Conservation (phyloP, 2,797 vertebrate species). For the Gobio occitaniae region DNA sequence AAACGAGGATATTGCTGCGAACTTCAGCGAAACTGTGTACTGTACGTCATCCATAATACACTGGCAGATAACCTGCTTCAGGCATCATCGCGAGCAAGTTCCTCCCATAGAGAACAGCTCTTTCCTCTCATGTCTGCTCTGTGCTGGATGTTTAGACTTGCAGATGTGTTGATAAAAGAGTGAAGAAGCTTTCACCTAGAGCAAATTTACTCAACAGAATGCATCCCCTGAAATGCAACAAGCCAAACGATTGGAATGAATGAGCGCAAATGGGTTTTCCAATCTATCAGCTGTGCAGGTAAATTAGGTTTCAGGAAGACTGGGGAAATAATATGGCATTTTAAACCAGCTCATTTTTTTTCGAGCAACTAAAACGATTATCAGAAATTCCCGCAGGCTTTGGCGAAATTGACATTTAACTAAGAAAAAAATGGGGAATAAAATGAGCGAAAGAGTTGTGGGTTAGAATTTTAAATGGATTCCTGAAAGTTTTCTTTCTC, state of each 20-base stretch:
- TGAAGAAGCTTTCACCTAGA: constrained; percentile 56
- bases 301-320: constrained; percentile 59
- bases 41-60: background rate
- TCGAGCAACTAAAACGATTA: constrained; percentile 56
- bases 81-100: constrained; percentile 8
- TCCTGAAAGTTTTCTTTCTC: constrained; percentile 1
- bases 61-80: background rate
- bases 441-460: constrained; percentile 25
- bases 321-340: constrained; percentile 60
- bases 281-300: constrained; percentile 59
- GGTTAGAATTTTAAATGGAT: constrained; percentile 48
- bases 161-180: constrained; percentile 25
- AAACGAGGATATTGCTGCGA: constrained; percentile 1
- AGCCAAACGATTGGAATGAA: constrained; percentile 57
- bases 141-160: constrained; percentile 35
- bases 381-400: constrained; percentile 52
- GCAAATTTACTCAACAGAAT: constrained; percentile 62
- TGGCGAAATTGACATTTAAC: constrained; percentile 59
- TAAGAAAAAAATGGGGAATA: constrained; percentile 52
- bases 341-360: constrained; percentile 57
- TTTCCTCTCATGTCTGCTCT: constrained; percentile 29
- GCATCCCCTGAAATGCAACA: constrained; percentile 47
- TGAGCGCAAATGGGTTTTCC: constrained; percentile 64
- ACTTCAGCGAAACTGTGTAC: background rate
- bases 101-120: constrained; percentile 1